A percentile compares a stretch with the other conserved stretches of the same genome.
phyloP scores from a whole-genome alignment of 2,797 vertebrate species.

The Crenichthys baileyi region DNA sequence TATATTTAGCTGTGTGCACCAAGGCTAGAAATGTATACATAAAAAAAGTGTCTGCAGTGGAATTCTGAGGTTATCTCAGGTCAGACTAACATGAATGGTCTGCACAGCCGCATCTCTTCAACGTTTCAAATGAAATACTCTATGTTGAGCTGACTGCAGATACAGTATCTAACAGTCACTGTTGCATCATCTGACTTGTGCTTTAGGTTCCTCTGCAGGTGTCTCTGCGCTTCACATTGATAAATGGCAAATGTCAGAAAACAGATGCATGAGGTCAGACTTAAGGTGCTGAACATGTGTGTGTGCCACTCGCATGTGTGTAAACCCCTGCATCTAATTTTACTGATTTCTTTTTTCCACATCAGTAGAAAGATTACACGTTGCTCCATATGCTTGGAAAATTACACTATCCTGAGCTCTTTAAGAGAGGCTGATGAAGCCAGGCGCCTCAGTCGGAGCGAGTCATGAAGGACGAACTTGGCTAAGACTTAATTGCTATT shows the following conservation, averaged over 20 bases:
- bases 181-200: not conserved
- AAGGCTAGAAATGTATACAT: not conserved
- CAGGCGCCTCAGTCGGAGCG: constrained; percentile 50
- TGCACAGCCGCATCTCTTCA: not conserved
- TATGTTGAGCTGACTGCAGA: not conserved
- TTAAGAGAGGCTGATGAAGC: constrained; percentile 58
- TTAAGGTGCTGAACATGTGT: not conserved
- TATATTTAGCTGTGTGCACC: not conserved
- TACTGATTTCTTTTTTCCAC: constrained; percentile 38
- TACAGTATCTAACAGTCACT: not conserved
- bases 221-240: constrained; percentile 50
- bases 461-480: constrained; percentile 49
- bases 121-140: not conserved
- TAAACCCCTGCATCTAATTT: constrained; percentile 38
- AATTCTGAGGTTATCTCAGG: not conserved
- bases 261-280: not conserved
- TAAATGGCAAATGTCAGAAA: constrained; percentile 40
- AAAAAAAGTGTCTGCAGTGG: not conserved
- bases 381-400: constrained; percentile 44
- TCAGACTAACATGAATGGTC: not conserved
- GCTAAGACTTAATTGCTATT: constrained; percentile 52
- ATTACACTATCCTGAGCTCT: constrained; percentile 35
- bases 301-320: not conserved
- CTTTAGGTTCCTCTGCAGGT: not conserved
- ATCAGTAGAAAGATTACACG: constrained; percentile 31